Conservation (phyloP, 2,797 vertebrate species). For the Nannoperca australis region DNA sequence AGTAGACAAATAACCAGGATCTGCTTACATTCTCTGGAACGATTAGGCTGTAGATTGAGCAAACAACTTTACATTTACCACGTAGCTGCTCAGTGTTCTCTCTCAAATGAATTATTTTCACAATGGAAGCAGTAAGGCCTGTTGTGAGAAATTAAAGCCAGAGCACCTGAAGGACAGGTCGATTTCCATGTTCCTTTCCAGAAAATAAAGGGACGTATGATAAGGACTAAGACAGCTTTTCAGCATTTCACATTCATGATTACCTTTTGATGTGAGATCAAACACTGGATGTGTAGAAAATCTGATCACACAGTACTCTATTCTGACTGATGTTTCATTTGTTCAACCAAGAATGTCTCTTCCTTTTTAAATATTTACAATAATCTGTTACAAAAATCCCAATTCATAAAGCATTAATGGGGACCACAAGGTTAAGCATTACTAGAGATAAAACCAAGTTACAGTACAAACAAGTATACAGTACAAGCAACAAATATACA, state of each 20-base stretch:
- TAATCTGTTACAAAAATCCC: slow-evolving; percentile 59
- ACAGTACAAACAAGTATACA: slow-evolving; percentile 83
- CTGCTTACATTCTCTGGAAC: slow-evolving; percentile 55
- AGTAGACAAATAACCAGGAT: slow-evolving; percentile 35
- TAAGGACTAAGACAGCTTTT: slow-evolving; percentile 50
- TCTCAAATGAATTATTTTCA: slow-evolving; percentile 28
- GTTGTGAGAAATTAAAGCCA: slow-evolving; percentile 71
- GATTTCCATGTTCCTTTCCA: slow-evolving; percentile 47
- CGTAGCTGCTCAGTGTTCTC: slow-evolving; percentile 44
- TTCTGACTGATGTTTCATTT: slow-evolving; percentile 72
- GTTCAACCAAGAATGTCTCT: slow-evolving; percentile 58
- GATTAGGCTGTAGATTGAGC: slow-evolving; percentile 36
- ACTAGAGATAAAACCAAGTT: slow-evolving; percentile 70
- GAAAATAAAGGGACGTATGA: slow-evolving; percentile 33
- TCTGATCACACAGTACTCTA: slow-evolving; percentile 54
- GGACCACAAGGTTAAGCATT: slow-evolving; percentile 66
- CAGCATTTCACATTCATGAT: slow-evolving; percentile 69
- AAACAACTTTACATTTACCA: slow-evolving; percentile 47
- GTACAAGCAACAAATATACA: slow-evolving; percentile 87
- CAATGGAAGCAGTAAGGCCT: slow-evolving; percentile 67
- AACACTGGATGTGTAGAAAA: slow-evolving; percentile 43
- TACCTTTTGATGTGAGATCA: slow-evolving; percentile 67
- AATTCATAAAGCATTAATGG: slow-evolving; percentile 69
- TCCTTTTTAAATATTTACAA: slow-evolving; percentile 82
- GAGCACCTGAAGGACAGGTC: slow-evolving; percentile 54